Evolutionary conservation across 2,797 vertebrate species (phyloP).

Genomic region (Enteromius viviparus): DNA sequence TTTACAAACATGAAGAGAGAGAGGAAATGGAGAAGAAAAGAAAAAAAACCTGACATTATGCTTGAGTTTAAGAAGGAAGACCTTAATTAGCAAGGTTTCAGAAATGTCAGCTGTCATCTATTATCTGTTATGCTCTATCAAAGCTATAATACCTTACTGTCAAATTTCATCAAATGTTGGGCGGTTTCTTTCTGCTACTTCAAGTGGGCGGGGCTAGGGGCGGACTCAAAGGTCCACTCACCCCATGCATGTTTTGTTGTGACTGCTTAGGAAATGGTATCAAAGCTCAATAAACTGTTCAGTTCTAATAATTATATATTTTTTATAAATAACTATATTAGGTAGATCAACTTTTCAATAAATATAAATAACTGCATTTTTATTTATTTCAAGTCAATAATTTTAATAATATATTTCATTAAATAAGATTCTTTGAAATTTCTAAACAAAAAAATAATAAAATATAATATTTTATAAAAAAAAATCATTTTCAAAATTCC

Average conservation of each 20-base stretch:
- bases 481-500: not conserved
- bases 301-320: not conserved
- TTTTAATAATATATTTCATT: not conserved
- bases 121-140: conserved; percentile 88
- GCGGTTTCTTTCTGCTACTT: conserved; percentile 72
- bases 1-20: conserved; percentile 55
- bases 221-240: not conserved
- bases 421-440: not conserved
- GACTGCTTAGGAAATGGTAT: not conserved
- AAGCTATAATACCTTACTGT: conserved; percentile 85
- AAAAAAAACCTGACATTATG: conserved; percentile 33
- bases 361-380: not conserved
- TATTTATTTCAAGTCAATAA: not conserved
- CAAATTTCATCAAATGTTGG: conserved; percentile 88
- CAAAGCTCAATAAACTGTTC: not conserved
- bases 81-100: conserved; percentile 59
- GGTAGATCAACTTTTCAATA: not conserved
- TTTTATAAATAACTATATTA: not conserved
- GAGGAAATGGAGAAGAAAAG: conserved; percentile 47
- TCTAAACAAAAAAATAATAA: not conserved
- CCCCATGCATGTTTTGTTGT: not conserved
- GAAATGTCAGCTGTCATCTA: conserved; percentile 79
- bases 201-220: not conserved
- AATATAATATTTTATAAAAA: not conserved
- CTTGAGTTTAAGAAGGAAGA: conserved; percentile 48